These are phyloP conservation scores for Psophia crepitans DNA, from an alignment of 2,113 vertebrate species.

Conservation along the genomic window DNA sequence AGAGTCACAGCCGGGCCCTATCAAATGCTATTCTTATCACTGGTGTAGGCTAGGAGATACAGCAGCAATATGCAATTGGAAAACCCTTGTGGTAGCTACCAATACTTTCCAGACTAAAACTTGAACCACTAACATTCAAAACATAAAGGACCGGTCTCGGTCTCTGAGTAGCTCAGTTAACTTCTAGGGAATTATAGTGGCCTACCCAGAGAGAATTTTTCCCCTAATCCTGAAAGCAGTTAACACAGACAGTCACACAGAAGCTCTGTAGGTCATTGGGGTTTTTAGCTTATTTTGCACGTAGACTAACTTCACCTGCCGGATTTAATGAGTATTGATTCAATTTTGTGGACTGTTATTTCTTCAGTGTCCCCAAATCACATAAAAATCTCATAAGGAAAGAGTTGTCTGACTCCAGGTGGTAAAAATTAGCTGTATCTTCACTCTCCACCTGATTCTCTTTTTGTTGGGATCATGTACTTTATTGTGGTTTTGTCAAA, in stretches of 20 bases:
- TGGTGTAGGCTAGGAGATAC: background rate
- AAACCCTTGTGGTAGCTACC: conserved; percentile 13
- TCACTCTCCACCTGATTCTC: conserved; percentile 19
- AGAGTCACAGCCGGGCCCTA: background rate
- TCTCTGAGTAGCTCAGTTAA: background rate
- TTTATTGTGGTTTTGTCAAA: conserved; percentile 1
- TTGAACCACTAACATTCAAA: background rate
- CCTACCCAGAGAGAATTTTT: background rate
- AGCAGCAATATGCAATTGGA: background rate
- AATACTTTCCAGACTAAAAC: background rate
- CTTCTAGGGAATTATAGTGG: background rate
- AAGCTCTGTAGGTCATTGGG: background rate
- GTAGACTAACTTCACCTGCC: conserved; percentile 25
- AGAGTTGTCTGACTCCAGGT: background rate
- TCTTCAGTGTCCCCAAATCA: conserved; percentile 31
- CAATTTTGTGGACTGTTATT: conserved; percentile 33
- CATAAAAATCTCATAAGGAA: conserved; percentile 19
- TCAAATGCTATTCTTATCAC: background rate
- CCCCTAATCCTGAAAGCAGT: background rate
- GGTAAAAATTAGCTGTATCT: background rate
- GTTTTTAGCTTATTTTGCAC: conserved; percentile 28
- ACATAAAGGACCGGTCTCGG: background rate
- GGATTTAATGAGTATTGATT: conserved; percentile 48
- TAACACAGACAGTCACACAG: background rate
- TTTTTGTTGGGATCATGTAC: background rate